Percentiles rank a stretch among this genome's conserved stretches.
Evolutionary conservation across 2,113 vertebrate species (phyloP).

Genomic region (human): GRCh38 chr2:48777501-48778000

Average conservation of each 20-base stretch:
- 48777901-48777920: not conserved
- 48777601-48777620: conserved; percentile 69
- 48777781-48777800: not conserved
- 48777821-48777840: not conserved
- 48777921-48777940: not conserved
- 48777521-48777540: conserved; percentile 61
- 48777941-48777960: not conserved
- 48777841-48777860: not conserved
- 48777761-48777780: not conserved
- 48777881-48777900: not conserved
- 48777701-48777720: conserved; percentile 52
- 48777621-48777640: conserved; percentile 3
- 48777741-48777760: not conserved
- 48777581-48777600: not conserved
- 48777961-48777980: not conserved
- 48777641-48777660: not conserved
- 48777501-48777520: not conserved
- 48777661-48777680: conserved; percentile 59
- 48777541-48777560: conserved; percentile 25
- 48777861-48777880: not conserved
- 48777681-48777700: conserved; percentile 64
- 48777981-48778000: not conserved
- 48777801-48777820: conserved; percentile 39
- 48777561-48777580: conserved; percentile 62
- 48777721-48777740: conserved; percentile 25